Conservation (phyloP, 2,797 vertebrate species). For the Xenops minutus region DNA sequence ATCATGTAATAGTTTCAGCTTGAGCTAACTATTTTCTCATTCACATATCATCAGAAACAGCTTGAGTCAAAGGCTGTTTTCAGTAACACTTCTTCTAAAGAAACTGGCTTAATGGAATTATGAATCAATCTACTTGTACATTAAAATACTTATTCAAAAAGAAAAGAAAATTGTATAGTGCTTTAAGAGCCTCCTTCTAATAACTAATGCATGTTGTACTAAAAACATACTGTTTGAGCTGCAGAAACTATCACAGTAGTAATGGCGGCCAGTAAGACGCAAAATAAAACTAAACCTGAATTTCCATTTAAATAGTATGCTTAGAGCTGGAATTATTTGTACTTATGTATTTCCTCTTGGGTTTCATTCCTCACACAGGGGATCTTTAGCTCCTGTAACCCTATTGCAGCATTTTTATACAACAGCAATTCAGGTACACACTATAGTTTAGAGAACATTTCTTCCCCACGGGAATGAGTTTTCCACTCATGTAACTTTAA, state of each 20-base stretch:
- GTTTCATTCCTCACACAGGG: constrained; percentile 45
- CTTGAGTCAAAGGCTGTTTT: background rate
- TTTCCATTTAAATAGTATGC: constrained; percentile 74
- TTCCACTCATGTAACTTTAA: constrained; percentile 56
- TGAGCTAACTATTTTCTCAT: background rate
- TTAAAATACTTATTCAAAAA: background rate
- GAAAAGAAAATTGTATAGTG: background rate
- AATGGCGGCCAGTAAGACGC: constrained; percentile 6
- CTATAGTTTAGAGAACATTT: constrained; percentile 41
- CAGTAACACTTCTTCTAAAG: background rate
- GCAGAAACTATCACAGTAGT: background rate
- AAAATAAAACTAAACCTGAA: constrained; percentile 47
- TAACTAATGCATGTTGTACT: background rate
- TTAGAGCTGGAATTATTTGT: constrained; percentile 60
- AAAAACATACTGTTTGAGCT: background rate
- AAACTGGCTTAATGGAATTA: background rate
- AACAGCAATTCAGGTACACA: constrained; percentile 50
- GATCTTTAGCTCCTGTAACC: constrained; percentile 55
- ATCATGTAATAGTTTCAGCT: background rate
- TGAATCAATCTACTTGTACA: background rate
- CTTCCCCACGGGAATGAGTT: constrained; percentile 44
- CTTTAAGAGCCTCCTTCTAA: constrained; percentile 15
- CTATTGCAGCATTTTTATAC: constrained; percentile 52
- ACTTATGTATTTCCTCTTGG: constrained; percentile 54
- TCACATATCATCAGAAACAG: background rate